Conservation (phyloP, 2,797 vertebrate genomes). For the Falco columbarius region DNA sequence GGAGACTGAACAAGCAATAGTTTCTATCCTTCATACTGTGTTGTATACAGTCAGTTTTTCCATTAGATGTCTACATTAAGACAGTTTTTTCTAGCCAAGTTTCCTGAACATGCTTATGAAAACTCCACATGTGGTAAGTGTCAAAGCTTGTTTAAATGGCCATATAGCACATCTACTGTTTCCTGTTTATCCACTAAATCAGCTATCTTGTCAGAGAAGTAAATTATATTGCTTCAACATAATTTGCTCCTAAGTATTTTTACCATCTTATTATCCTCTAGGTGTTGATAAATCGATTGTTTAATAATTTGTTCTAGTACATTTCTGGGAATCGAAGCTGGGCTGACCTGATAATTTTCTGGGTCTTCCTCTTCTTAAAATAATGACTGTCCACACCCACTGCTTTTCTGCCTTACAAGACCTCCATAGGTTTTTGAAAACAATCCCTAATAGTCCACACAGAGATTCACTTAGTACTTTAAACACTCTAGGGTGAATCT, state of each 20-base stretch:
- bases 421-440: not conserved
- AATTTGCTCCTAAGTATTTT: not conserved
- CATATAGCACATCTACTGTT: not conserved
- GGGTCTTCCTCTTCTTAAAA: not conserved
- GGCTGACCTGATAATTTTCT: not conserved
- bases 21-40: not conserved
- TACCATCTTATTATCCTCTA: not conserved
- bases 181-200: not conserved
- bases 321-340: not conserved
- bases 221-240: not conserved
- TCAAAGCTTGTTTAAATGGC: not conserved
- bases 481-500: not conserved
- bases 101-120: not conserved
- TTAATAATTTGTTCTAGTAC: not conserved
- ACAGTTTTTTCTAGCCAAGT: not conserved
- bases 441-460: not conserved
- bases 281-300: not conserved
- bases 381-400: not conserved
- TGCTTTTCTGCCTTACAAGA: not conserved
- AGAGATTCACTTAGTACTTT: not conserved
- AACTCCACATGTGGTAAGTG: not conserved
- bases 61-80: not conserved
- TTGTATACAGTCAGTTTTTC: not conserved
- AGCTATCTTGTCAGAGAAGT: not conserved
- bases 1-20: not conserved